These are phyloP conservation scores for Anseranas semipalmata DNA, from an alignment of 2,113 vertebrate genomes.

Conservation along the genomic window DNA sequence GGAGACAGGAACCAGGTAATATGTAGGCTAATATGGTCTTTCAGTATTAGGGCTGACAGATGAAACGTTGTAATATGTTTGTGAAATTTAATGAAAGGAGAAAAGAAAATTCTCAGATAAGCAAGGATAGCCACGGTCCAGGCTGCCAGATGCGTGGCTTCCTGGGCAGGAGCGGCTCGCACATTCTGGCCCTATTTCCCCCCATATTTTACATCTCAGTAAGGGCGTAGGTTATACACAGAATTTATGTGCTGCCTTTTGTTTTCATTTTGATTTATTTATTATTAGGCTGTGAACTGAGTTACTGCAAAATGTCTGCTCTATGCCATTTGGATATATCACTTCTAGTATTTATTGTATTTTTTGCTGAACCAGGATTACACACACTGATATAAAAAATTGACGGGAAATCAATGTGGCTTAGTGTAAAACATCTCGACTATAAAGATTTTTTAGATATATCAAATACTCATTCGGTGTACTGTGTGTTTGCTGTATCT, in stretches of 20 bases:
- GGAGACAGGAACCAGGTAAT: constrained; percentile 40
- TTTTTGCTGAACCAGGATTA: constrained; percentile 55
- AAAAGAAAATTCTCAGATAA: constrained; percentile 60
- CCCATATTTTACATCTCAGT: background rate
- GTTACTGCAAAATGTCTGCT: constrained; percentile 56
- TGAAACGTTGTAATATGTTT: constrained; percentile 41
- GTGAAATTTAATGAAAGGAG: constrained; percentile 62
- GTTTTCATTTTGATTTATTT: constrained; percentile 72
- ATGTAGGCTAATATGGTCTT: background rate
- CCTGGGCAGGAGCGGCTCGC: background rate
- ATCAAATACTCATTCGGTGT: background rate
- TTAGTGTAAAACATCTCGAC: constrained; percentile 61
- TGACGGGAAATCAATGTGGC: constrained; percentile 61
- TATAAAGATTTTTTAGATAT: constrained; percentile 53
- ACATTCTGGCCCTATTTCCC: background rate
- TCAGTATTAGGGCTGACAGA: constrained; percentile 49
- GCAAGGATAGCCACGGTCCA: background rate
- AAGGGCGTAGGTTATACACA: background rate
- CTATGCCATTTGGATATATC: constrained; percentile 57
- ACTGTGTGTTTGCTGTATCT: background rate
- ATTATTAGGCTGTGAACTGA: constrained; percentile 35
- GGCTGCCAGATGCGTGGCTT: background rate
- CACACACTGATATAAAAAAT: constrained; percentile 51
- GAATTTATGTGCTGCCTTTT: constrained; percentile 66
- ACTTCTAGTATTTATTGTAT: constrained; percentile 64